These are phyloP conservation scores for Papilio gigon DNA, from an alignment of 2,888 invertebrate species.

Conservation along the genomic window DNA sequence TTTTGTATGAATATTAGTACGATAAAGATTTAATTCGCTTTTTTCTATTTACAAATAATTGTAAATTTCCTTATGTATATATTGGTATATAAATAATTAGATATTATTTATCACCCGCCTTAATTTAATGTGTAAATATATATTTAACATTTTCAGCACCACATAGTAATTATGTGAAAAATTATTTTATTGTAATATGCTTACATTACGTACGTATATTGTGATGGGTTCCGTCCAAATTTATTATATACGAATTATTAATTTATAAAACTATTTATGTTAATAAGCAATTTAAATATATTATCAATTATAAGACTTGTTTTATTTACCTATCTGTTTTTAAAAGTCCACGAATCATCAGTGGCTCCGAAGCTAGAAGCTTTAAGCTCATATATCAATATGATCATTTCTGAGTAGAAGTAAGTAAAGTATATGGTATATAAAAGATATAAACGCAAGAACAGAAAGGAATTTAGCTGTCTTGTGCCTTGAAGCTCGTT, in stretches of 20 bases:
- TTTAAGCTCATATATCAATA: background rate
- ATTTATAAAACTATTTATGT: constrained; percentile 68
- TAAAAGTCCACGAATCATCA: background rate
- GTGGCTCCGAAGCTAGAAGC: background rate
- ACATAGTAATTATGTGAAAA: constrained; percentile 47
- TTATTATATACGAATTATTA: constrained; percentile 60
- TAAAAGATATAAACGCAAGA: too few species aligned
- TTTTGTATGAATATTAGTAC: background rate
- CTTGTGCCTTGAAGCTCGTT: too few species aligned
- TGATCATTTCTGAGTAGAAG: too few species aligned
- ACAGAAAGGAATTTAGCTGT: too few species aligned
- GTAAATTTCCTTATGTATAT: background rate
- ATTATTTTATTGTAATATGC: constrained; percentile 56
- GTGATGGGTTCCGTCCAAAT: constrained; percentile 74
- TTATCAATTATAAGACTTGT: constrained; percentile 48
- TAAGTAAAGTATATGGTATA: too few species aligned
- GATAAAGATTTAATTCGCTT: background rate
- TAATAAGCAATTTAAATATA: constrained; percentile 54
- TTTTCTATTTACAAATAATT: background rate
- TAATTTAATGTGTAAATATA: constrained; percentile 44
- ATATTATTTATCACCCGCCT: constrained; percentile 40
- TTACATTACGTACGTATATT: constrained; percentile 75
- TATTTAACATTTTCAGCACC: constrained; percentile 43
- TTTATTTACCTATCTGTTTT: constrained; percentile 40
- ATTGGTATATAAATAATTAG: constrained; percentile 15